Evolutionary conservation across 1,140 invertebrate species (phyloP).

Genomic region (Microvelia longipes): DNA sequence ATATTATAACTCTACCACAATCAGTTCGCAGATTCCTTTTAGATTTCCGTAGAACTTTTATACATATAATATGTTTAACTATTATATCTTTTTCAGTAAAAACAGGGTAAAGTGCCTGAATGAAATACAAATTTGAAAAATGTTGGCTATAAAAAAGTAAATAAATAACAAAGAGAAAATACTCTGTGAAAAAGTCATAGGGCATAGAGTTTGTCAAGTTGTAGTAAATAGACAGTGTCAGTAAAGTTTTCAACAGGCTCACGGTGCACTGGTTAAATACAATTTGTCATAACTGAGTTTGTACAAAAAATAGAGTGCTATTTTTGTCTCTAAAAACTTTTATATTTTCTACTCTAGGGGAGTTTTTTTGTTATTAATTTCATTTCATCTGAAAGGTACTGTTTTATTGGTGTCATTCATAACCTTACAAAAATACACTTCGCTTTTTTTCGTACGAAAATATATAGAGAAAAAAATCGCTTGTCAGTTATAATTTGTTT

Average conservation of each 20-base stretch:
- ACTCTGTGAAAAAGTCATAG: too few species aligned
- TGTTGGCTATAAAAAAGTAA: too few species aligned
- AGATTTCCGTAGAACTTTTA: too few species aligned
- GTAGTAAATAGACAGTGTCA: not conserved
- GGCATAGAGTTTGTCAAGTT: too few species aligned
- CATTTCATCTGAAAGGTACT: not conserved
- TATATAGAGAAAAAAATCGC: not conserved
- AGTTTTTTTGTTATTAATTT: not conserved
- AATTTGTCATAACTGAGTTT: not conserved
- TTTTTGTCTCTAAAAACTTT: not conserved
- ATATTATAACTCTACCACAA: too few species aligned
- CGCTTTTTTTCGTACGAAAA: not conserved
- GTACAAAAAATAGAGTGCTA: not conserved
- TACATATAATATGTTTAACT: too few species aligned
- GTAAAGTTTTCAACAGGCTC: not conserved
- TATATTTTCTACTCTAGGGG: too few species aligned
- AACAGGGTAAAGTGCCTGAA: too few species aligned
- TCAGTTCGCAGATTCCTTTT: too few species aligned
- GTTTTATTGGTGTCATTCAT: not conserved
- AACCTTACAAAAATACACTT: not conserved
- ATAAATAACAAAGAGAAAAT: too few species aligned
- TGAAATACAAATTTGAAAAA: too few species aligned
- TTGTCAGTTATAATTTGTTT: not conserved
- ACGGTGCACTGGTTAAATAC: not conserved
- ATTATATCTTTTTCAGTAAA: too few species aligned